These are phyloP conservation scores for Hylyphantes graminicola DNA, from an alignment of 1,140 invertebrate species.

Conservation along the genomic window DNA sequence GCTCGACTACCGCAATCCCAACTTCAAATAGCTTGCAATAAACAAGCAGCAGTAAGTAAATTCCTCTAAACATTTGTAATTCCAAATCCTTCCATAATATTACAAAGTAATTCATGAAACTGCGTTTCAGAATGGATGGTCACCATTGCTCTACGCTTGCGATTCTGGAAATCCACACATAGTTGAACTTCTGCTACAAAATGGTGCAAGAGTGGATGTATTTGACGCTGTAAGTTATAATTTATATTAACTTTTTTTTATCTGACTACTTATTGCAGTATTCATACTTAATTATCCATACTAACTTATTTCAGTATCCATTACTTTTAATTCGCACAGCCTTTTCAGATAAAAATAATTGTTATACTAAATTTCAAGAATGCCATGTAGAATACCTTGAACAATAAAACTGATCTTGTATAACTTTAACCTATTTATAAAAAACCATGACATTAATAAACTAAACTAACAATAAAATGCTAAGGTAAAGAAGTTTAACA, in stretches of 20 bases:
- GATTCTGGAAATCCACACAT: slow-evolving; percentile 73
- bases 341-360: too few species aligned
- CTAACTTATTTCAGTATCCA: too few species aligned
- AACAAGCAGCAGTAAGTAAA: slow-evolving; percentile 77
- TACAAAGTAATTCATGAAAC: background rate
- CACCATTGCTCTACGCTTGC: slow-evolving; percentile 90
- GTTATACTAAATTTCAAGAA: too few species aligned
- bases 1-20: slow-evolving; percentile 85
- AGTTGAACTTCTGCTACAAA: slow-evolving; percentile 72
- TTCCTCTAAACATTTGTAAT: background rate
- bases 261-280: too few species aligned
- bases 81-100: background rate
- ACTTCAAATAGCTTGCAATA: slow-evolving; percentile 92
- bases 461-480: too few species aligned
- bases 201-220: slow-evolving; percentile 96
- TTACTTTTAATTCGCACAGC: too few species aligned
- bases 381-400: too few species aligned
- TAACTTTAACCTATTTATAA: too few species aligned
- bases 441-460: too few species aligned
- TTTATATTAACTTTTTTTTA: slow-evolving; percentile 3
- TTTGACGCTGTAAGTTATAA: slow-evolving; percentile 85
- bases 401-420: too few species aligned
- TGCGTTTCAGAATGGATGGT: slow-evolving; percentile 83
- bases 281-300: too few species aligned
- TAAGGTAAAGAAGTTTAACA: too few species aligned